Conservation (phyloP, 2,888 invertebrate species). For the Aporophyla lueneburgensis region DNA sequence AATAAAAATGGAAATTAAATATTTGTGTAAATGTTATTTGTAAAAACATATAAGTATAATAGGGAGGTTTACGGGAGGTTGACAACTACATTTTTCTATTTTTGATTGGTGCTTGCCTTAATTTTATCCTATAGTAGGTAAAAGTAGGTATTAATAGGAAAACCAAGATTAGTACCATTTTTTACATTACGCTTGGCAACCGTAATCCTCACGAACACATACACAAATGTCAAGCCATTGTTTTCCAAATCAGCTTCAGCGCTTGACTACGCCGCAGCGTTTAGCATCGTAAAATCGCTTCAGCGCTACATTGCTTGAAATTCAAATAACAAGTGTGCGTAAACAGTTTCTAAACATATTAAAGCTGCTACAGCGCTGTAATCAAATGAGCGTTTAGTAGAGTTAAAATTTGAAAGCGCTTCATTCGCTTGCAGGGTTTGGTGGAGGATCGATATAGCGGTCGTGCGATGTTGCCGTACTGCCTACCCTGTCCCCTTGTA, state of each 20-base stretch:
- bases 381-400: background rate
- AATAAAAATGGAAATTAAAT: too few species aligned
- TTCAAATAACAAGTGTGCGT: constrained; percentile 32
- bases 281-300: constrained; percentile 50
- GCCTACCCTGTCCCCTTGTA: constrained; percentile 72
- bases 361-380: constrained; percentile 54
- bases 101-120: background rate
- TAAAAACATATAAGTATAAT: background rate
- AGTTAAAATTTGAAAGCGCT: constrained; percentile 63
- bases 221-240: background rate
- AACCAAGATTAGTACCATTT: background rate
- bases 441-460: constrained; percentile 83
- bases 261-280: constrained; percentile 40
- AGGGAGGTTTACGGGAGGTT: background rate
- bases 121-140: background rate
- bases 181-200: background rate
- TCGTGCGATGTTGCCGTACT: constrained; percentile 81
- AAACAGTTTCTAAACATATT: constrained; percentile 9
- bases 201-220: constrained; percentile 46
- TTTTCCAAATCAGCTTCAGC: constrained; percentile 33
- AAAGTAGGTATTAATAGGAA: background rate
- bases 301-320: constrained; percentile 58
- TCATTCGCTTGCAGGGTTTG: constrained; percentile 70
- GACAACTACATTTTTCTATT: background rate
- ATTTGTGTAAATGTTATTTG: too few species aligned